phyloP scores from a whole-genome alignment of 1,140 invertebrate species.

The Lasaia peninsularis region DNA sequence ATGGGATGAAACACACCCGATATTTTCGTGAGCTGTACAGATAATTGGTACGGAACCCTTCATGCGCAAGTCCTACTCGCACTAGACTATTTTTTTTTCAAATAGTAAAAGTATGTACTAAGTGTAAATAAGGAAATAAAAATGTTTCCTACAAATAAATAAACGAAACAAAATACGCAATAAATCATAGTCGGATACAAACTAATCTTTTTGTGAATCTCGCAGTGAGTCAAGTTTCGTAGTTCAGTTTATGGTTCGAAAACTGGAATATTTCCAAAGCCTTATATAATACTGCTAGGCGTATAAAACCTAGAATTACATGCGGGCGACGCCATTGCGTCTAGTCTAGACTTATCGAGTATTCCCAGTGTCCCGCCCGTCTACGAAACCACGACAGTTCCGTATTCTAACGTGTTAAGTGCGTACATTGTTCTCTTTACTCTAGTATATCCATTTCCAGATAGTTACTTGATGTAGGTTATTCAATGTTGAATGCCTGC shows the following conservation, averaged over 20 bases:
- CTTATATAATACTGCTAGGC: constrained; percentile 15
- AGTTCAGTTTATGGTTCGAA: constrained; percentile 15
- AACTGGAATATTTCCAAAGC: constrained; percentile 20
- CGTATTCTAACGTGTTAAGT: constrained; percentile 12
- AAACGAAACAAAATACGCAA: neutral
- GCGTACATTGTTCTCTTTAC: too few relatives aligned
- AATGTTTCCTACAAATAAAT: too few relatives aligned
- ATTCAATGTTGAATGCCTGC: too few relatives aligned
- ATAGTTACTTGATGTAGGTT: too few relatives aligned
- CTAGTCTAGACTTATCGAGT: constrained; percentile 54
- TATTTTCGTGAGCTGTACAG: too few relatives aligned
- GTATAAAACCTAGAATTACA: constrained; percentile 27
- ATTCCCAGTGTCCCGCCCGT: constrained; percentile 41
- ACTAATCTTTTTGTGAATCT: neutral
- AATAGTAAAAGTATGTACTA: too few relatives aligned
- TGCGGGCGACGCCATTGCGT: constrained; percentile 15
- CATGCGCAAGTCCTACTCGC: too few relatives aligned
- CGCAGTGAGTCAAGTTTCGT: neutral
- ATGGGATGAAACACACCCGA: too few relatives aligned
- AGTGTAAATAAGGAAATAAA: too few relatives aligned
- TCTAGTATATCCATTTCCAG: too few relatives aligned
- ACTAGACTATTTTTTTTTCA: too few relatives aligned
- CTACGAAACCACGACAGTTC: constrained; percentile 21
- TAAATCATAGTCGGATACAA: neutral
- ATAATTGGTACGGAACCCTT: too few relatives aligned